Evolutionary conservation across 2,888 invertebrate genomes (phyloP).

Genomic region (Rhagium mordax): DNA sequence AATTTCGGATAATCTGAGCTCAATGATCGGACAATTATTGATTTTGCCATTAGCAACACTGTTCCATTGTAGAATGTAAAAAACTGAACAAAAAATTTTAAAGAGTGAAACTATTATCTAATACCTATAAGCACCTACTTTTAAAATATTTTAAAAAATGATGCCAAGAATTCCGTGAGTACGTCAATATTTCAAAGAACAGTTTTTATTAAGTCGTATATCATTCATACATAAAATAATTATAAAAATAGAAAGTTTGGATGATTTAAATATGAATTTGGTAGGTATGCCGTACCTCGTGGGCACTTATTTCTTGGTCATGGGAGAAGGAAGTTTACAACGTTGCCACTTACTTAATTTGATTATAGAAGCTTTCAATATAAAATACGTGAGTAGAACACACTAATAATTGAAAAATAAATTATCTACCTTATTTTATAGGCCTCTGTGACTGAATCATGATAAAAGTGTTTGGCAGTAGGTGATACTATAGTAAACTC

Average conservation of each 20-base stretch:
- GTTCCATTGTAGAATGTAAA: not conserved
- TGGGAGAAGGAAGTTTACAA: not conserved
- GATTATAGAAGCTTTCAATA: not conserved
- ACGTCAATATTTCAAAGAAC: not conserved
- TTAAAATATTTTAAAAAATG: not conserved
- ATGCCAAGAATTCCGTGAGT: not conserved
- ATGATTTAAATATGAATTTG: conserved; percentile 27
- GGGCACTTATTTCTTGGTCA: conserved; percentile 17
- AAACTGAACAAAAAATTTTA: not conserved
- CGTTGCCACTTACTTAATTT: conserved; percentile 17
- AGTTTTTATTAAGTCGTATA: not conserved
- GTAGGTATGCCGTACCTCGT: conserved; percentile 10
- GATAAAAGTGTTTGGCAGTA: too few species aligned
- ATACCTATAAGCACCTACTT: not conserved
- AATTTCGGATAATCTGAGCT: too few species aligned
- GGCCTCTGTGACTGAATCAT: too few species aligned
- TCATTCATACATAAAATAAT: conserved; percentile 10
- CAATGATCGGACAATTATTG: too few species aligned
- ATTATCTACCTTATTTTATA: too few species aligned
- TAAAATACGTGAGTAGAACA: too few species aligned
- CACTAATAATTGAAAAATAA: too few species aligned
- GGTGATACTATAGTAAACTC: too few species aligned
- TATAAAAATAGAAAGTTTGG: conserved; percentile 26
- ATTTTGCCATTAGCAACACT: too few species aligned
- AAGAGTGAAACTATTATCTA: not conserved